These are phyloP conservation scores for Gyps fulvus DNA, from an alignment of 2,113 vertebrate genomes.

Conservation along the genomic window DNA sequence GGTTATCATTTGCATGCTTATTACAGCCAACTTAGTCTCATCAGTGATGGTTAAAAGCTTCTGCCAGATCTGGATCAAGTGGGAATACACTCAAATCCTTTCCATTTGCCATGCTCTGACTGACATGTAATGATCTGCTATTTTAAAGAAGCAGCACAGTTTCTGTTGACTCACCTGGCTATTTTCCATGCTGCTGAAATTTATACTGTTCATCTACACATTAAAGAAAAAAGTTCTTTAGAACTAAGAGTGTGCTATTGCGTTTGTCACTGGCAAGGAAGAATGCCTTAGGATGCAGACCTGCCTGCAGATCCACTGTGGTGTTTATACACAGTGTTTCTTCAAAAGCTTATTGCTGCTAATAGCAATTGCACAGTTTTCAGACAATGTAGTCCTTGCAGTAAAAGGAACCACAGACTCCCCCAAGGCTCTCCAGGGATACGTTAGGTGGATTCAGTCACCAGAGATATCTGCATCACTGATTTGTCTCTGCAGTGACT, in stretches of 20 bases:
- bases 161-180: background rate
- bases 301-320: background rate
- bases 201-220: background rate
- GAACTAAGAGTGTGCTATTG: background rate
- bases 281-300: background rate
- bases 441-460: background rate
- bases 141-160: background rate
- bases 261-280: background rate
- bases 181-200: background rate
- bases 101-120: background rate
- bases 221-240: background rate
- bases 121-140: background rate
- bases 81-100: background rate
- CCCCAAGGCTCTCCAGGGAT: background rate
- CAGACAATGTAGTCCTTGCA: background rate
- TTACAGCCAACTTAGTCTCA: background rate
- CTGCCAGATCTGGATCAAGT: background rate
- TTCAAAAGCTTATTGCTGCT: background rate
- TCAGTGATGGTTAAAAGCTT: background rate
- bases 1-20: background rate
- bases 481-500: background rate
- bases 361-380: background rate
- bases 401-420: background rate
- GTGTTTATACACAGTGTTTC: background rate
- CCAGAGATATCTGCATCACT: background rate